phyloP scores from a whole-genome alignment of 2,113 vertebrate species.

The Halcyon senegalensis region DNA sequence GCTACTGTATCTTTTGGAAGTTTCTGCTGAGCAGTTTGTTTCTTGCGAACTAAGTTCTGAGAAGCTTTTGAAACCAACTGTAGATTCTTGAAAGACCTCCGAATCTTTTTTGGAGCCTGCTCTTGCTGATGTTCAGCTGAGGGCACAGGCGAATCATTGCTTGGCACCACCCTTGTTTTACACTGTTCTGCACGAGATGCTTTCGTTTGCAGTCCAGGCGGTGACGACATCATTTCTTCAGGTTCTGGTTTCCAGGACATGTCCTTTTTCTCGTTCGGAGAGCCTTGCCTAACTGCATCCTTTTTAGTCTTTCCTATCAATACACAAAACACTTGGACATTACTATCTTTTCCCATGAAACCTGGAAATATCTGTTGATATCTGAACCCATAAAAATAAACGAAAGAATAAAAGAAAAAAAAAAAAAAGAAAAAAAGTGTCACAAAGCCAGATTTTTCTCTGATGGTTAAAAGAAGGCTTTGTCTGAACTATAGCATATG shows the following conservation, averaged over 20 bases:
- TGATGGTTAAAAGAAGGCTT: background rate
- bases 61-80: background rate
- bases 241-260: background rate
- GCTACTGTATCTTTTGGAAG: background rate
- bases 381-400: background rate
- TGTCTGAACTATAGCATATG: background rate
- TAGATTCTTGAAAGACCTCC: background rate
- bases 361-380: background rate
- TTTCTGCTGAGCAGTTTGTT: background rate
- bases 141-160: background rate
- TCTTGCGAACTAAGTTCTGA: background rate
- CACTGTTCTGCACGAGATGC: background rate
- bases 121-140: background rate
- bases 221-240: background rate
- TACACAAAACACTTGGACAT: background rate
- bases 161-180: background rate
- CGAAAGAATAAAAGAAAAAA: background rate
- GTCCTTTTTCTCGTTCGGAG: background rate
- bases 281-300: background rate
- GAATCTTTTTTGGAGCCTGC: background rate
- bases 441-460: background rate
- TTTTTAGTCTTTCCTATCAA: conserved; percentile 43
- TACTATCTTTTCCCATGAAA: background rate
- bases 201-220: background rate
- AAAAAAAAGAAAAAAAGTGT: background rate